Conservation (phyloP, 2,888 invertebrate species). For the Microctonus aethiopoides region DNA sequence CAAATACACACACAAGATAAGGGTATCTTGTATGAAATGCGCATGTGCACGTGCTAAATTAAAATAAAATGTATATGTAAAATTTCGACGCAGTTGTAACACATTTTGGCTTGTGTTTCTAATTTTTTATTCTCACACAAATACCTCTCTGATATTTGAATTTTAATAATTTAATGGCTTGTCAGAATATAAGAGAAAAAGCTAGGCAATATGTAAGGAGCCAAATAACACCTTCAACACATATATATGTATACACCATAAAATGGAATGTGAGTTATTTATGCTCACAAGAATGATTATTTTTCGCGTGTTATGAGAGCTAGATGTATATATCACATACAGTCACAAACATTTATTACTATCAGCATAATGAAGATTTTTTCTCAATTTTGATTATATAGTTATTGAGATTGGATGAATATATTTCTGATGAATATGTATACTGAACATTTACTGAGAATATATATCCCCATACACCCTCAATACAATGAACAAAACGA, state of each 20-base stretch:
- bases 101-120: neutral
- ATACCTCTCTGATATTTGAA: neutral
- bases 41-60: neutral
- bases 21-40: neutral
- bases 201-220: neutral
- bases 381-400: too few species aligned
- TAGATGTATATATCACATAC: neutral
- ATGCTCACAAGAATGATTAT: neutral
- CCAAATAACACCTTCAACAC: conserved; percentile 19
- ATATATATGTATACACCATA: neutral
- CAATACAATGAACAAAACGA: neutral
- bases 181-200: neutral
- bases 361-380: too few species aligned
- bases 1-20: neutral
- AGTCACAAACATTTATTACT: neutral
- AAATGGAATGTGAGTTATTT: conserved; percentile 39
- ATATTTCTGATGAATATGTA: too few species aligned
- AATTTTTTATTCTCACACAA: neutral
- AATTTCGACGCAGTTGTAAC: neutral
- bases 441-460: too few species aligned
- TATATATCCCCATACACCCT: too few species aligned
- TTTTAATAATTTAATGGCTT: conserved; percentile 9
- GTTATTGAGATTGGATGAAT: too few species aligned
- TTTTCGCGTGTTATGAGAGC: neutral
- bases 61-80: neutral